A percentile compares a stretch with the other conserved stretches of the same genome.
Conservation (phyloP, 2,888 invertebrate genomes). For the Drosophila tanythrix region DNA sequence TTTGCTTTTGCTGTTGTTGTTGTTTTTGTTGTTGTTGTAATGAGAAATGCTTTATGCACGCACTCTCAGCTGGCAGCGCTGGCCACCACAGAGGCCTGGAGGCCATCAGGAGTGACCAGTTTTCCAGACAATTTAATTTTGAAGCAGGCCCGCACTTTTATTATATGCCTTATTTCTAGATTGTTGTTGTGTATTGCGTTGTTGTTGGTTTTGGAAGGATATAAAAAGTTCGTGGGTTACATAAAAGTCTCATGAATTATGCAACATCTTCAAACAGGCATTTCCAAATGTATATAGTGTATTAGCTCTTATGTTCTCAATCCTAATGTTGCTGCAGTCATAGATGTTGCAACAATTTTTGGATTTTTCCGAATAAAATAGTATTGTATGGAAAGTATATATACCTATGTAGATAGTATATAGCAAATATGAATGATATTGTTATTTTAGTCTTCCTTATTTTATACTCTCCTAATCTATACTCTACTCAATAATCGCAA, state of each 20-base stretch:
- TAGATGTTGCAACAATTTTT: too few relatives aligned
- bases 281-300: background rate
- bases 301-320: too few relatives aligned
- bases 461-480: background rate
- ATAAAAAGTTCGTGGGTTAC: background rate
- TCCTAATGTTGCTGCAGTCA: too few relatives aligned
- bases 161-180: slow-evolving; percentile 12
- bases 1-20: slow-evolving; percentile 11
- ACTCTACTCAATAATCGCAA: background rate
- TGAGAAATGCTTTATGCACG: slow-evolving; percentile 78
- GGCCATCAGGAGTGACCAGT: slow-evolving; percentile 68
- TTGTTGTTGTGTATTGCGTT: slow-evolving; percentile 2
- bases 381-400: too few relatives aligned
- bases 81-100: slow-evolving; percentile 4
- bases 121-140: slow-evolving; percentile 82
- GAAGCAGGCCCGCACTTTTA: slow-evolving; percentile 67
- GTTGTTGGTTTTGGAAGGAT: background rate
- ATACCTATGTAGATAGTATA: too few relatives aligned
- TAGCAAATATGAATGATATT: background rate
- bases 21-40: slow-evolving; percentile 50
- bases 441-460: background rate
- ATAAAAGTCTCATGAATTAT: slow-evolving; percentile 1
- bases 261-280: background rate
- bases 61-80: slow-evolving; percentile 55
- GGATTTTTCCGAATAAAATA: too few relatives aligned